phyloP scores from a whole-genome alignment of 23 tunicate genomes.

The Phallusia fumigata region DNA sequence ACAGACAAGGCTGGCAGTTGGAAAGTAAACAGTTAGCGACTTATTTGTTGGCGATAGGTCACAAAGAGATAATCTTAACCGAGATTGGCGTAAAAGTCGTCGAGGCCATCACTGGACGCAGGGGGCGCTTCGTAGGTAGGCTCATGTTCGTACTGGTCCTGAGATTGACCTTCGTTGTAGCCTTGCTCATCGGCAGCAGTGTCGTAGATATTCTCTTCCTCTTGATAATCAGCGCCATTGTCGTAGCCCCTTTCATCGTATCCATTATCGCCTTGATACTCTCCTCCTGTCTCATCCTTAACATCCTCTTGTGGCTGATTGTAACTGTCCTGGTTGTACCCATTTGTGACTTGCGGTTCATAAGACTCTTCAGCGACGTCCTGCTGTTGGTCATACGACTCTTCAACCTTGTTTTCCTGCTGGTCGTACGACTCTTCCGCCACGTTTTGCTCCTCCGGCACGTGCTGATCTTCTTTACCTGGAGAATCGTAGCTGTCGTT shows the following conservation, averaged over 20 bases:
- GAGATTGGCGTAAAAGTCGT: slow-evolving; percentile 1
- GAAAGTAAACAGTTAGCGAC: too few species aligned
- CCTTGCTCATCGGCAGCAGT: background rate
- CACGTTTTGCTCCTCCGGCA: background rate
- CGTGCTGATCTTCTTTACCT: background rate
- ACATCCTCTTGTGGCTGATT: background rate
- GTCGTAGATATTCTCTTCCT: background rate
- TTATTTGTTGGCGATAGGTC: too few species aligned
- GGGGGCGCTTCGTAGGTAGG: background rate
- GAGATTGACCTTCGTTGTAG: background rate
- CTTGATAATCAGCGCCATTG: background rate
- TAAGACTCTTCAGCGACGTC: too few species aligned
- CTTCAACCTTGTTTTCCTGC: too few species aligned
- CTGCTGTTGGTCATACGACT: background rate
- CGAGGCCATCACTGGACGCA: background rate
- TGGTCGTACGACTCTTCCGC: too few species aligned
- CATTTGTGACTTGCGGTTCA: background rate
- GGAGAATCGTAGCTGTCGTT: background rate
- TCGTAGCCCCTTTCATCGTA: background rate
- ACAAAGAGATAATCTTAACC: background rate
- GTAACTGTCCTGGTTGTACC: background rate
- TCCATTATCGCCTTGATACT: background rate
- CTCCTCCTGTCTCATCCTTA: background rate
- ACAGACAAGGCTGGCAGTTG: too few species aligned
- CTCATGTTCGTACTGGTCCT: background rate